Evolutionary conservation across 1,140 invertebrate species (phyloP).

Genomic region (Zaprionus davidi): DNA sequence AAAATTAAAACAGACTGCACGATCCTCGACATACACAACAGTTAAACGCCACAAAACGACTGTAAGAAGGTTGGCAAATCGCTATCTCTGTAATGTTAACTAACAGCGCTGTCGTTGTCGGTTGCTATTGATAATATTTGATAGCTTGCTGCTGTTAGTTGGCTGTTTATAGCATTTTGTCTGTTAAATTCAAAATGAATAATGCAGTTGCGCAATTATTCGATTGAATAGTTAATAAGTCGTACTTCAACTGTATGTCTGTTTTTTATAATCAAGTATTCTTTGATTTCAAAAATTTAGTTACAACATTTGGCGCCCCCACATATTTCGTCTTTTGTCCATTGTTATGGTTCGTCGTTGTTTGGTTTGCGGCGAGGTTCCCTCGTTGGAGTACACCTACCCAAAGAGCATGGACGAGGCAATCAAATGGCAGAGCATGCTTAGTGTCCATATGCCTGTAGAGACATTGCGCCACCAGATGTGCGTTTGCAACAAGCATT

Average conservation of each 20-base stretch:
- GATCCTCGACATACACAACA: background rate
- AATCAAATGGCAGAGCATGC: constrained; percentile 46
- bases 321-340: constrained; percentile 36
- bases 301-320: constrained; percentile 32
- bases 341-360: constrained; percentile 58
- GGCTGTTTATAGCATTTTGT: background rate
- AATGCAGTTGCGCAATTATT: background rate
- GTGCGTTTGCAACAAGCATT: constrained; percentile 58
- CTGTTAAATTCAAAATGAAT: background rate
- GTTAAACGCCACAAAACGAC: constrained; percentile 12
- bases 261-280: constrained; percentile 9
- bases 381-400: constrained; percentile 26
- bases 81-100: constrained; percentile 2
- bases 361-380: constrained; percentile 57
- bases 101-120: background rate
- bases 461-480: constrained; percentile 25
- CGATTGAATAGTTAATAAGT: background rate
- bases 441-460: constrained; percentile 23
- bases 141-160: background rate
- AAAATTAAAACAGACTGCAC: constrained; percentile 23
- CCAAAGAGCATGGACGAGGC: constrained; percentile 49
- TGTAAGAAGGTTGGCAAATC: constrained; percentile 19
- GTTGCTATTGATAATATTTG: constrained; percentile 24
- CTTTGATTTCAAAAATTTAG: constrained; percentile 49
- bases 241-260: background rate